Base-by-base conservation (phyloP, 2,797 vertebrate species). In the Myoxocephalus aenaeus region DNA sequence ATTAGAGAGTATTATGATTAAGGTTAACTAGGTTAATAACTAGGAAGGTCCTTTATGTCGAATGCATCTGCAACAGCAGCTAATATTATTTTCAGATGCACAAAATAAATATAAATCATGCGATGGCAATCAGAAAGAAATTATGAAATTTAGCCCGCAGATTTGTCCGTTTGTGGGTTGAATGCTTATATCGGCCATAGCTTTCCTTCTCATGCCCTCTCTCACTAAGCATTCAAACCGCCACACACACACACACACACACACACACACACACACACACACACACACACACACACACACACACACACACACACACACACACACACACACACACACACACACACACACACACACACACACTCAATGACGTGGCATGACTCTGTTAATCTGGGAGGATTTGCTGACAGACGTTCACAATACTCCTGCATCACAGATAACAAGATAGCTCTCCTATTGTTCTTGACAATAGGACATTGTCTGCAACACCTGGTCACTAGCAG, bases 371-470 rank as follows among this genome's bases (percentile, higher is more conserved):
- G 9, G 66, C 54, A 71, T 2, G 2, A 67, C 77, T 57, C 22
- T 42, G 53, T 65, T 86, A 77, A 89, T 83, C 79, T 83, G 46
- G 51, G 9, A 65, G 73, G 70, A 79, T 86, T 86, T 81, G 40
- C 82, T 79, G 76, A 85, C 48, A 74, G 71, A 83, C 75, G 59
- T 46, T 46, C 51, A 82, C 77, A 83, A 70, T 68, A 70, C 69
- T 50, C 67, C 38, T 68, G 63, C 5, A 46, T 78, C 68, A 83
- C 66, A 56, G 73, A 87, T 81, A 86, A 79, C 36, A 73, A 73
- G 68, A 78, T 54, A 65, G 71, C 62, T 51, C 14, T 63, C 22
- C 75, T 38, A 67, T 77, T 87, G 69, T 73, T 70, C 44, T 65
- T 1, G 1, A 64, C 62, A 75, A 68, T 27, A 27, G 27, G 17